Percentiles rank a stretch among this genome's conserved stretches.
Evolutionary conservation across 2,797 vertebrate genomes (phyloP).

Genomic region (Philypnodon macrostomus): DNA sequence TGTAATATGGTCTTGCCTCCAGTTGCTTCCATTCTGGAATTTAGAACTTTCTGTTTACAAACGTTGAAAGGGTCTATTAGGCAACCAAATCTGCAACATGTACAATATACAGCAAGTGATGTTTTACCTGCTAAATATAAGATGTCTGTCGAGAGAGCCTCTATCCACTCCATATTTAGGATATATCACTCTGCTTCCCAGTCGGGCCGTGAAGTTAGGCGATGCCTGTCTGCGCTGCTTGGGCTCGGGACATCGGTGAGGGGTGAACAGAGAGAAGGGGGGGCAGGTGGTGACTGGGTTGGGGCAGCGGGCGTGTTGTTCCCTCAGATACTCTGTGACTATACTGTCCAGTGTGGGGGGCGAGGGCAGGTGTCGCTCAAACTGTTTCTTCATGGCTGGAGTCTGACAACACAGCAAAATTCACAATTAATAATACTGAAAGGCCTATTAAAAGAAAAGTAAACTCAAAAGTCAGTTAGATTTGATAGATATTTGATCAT

Average conservation of each 20-base stretch:
- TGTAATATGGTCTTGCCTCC: no score
- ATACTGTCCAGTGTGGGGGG: slow-evolving; percentile 96
- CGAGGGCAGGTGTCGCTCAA: slow-evolving; percentile 95
- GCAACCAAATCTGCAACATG: no score
- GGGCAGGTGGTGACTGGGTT: slow-evolving; percentile 98
- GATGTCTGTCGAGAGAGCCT: slow-evolving; percentile 96
- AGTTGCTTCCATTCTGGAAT: no score
- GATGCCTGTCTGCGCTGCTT: slow-evolving; percentile 98
- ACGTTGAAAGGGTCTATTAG: no score
- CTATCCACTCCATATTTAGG: slow-evolving; percentile 98
- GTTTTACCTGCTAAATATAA: slow-evolving; percentile 98
- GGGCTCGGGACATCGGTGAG: slow-evolving; percentile 98
- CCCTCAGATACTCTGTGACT: slow-evolving; percentile 98
- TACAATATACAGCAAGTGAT: no score
- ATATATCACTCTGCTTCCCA: slow-evolving; percentile 90
- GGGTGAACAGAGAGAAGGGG: slow-evolving; percentile 97
- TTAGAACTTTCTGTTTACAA: no score
- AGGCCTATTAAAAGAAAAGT: no score
- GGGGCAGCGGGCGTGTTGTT: slow-evolving; percentile 98
- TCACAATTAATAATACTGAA: no score
- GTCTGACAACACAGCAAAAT: slow-evolving; percentile 78
- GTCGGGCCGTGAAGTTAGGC: slow-evolving; percentile 93
- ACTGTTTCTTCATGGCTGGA: slow-evolving; percentile 97
- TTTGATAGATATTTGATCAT: background rate
- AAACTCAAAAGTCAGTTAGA: no score